phyloP scores from a whole-genome alignment of 2,888 invertebrate genomes.

The Hermaeophaga mercurialis region DNA sequence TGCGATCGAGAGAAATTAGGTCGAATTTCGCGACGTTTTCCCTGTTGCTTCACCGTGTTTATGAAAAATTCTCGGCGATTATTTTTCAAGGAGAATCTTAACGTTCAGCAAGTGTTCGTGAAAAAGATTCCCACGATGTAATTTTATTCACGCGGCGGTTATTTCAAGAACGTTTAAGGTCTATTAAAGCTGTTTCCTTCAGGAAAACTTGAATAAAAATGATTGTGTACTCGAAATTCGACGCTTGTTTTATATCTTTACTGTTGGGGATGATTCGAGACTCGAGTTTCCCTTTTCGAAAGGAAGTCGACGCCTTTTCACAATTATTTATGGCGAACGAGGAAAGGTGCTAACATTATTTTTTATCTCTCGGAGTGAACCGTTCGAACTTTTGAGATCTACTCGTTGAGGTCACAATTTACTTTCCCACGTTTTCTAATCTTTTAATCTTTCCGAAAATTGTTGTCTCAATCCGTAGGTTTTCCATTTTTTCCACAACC shows the following conservation, averaged over 20 bases:
- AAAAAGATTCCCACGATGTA: conserved; percentile 44
- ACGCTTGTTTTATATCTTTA: conserved; percentile 25
- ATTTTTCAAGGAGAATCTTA: conserved; percentile 34
- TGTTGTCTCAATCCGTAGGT: no score
- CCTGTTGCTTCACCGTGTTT: conserved; percentile 22
- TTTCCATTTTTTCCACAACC: no score
- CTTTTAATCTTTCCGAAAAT: no score
- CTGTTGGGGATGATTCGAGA: conserved; percentile 21
- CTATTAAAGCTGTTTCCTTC: conserved; percentile 36
- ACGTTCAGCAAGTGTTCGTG: conserved; percentile 37
- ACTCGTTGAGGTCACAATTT: no score
- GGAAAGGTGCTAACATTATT: conserved; percentile 6
- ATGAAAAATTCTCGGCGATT: conserved; percentile 32
- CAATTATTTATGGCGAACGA: conserved; percentile 14
- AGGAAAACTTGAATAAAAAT: conserved; percentile 34
- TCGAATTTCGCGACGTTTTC: conserved; percentile 22
- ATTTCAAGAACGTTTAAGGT: conserved; percentile 37
- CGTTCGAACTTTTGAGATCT: no score
- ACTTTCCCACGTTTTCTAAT: no score
- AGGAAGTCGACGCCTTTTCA: conserved; percentile 14
- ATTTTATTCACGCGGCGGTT: conserved; percentile 40
- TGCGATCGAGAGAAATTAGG: conserved; percentile 24
- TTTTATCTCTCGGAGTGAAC: no score
- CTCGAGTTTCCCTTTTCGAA: conserved; percentile 18
- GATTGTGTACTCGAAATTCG: conserved; percentile 32